Conservation (phyloP, 2,888 invertebrate genomes). For the Hoplodrina ambigua region DNA sequence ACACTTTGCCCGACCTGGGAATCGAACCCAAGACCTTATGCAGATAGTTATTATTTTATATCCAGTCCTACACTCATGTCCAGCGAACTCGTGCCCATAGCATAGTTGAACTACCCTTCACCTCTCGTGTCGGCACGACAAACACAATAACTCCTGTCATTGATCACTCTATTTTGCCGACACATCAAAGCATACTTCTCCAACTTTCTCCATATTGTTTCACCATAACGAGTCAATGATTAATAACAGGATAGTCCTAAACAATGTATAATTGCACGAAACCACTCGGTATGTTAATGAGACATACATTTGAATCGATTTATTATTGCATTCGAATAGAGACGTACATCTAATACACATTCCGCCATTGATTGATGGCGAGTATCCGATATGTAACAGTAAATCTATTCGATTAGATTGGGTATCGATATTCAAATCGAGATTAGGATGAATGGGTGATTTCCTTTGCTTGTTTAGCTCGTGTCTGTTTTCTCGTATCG, state of each 20-base stretch:
- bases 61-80: not conserved
- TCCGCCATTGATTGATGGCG: conserved; percentile 81
- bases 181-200: conserved; percentile 38
- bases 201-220: conserved; percentile 53
- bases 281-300: conserved; percentile 80
- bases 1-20: too few relatives aligned
- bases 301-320: conserved; percentile 71
- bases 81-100: too few relatives aligned
- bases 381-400: conserved; percentile 75
- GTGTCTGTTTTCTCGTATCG: not conserved
- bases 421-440: conserved; percentile 62
- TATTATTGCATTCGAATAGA: conserved; percentile 78
- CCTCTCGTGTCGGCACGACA: not conserved
- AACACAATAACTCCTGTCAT: not conserved
- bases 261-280: conserved; percentile 62
- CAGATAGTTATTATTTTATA: too few relatives aligned
- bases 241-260: conserved; percentile 53
- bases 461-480: conserved; percentile 30
- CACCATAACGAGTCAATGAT: conserved; percentile 52
- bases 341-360: conserved; percentile 77
- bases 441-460: conserved; percentile 35
- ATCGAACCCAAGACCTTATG: too few relatives aligned
- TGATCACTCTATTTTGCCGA: conserved; percentile 29
- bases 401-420: conserved; percentile 66
- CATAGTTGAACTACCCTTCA: too few relatives aligned